Conservation (phyloP, 2,113 vertebrate species). For the Vidua macroura region DNA sequence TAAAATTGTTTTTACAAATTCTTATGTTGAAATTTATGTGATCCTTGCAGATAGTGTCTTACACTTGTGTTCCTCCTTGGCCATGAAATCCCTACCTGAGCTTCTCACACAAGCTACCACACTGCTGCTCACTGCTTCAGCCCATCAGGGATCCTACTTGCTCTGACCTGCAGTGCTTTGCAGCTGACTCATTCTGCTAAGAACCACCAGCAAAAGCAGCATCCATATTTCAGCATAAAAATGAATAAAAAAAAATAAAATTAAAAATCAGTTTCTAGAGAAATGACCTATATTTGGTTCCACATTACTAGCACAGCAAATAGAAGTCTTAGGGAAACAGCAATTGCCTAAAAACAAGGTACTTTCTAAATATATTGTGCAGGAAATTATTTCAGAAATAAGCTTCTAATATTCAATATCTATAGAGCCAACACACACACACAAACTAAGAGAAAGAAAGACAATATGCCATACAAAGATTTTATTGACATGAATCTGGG, state of each 20-base stretch:
- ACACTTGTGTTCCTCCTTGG: not conserved
- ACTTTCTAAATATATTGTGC: not conserved
- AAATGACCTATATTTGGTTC: not conserved
- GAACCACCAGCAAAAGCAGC: not conserved
- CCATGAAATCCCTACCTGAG: not conserved
- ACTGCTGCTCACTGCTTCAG: not conserved
- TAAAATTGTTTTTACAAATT: not conserved
- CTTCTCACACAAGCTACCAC: not conserved
- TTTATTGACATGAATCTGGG: constrained; percentile 63
- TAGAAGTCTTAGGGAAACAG: not conserved
- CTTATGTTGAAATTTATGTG: not conserved
- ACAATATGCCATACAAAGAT: constrained; percentile 46
- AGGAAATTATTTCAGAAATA: not conserved
- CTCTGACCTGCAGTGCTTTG: accelerated
- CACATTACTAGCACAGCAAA: not conserved
- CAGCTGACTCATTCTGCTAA: not conserved
- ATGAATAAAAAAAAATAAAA: not conserved
- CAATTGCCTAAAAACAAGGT: not conserved
- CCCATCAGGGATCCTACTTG: not conserved
- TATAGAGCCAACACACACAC: not conserved
- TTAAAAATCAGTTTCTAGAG: not conserved
- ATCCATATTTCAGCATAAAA: not conserved
- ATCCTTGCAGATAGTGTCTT: not conserved
- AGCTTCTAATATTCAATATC: not conserved
- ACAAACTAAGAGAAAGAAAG: not conserved